Evolutionary conservation across 2,797 vertebrate species (phyloP).

Genomic region (Pangasius djambal): DNA sequence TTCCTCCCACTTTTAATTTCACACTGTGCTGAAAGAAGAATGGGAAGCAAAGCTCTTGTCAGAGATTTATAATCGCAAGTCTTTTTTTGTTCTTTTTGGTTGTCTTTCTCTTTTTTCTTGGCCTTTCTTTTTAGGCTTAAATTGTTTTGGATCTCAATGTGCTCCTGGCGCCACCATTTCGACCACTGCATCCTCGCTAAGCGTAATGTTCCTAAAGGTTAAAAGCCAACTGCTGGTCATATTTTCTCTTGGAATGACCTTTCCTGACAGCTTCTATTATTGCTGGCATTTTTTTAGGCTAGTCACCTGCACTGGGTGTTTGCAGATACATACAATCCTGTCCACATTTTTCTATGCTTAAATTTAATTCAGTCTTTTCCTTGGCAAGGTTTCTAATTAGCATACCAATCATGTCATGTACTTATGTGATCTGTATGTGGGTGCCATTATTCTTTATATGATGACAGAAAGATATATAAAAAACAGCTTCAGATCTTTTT

Average conservation of each 20-base stretch:
- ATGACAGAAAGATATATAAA: not conserved
- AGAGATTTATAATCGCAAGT: not conserved
- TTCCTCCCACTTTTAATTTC: slow-evolving; percentile 64
- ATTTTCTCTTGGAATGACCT: slow-evolving; percentile 28
- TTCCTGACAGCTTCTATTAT: slow-evolving; percentile 24
- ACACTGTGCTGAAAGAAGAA: slow-evolving; percentile 13
- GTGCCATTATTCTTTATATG: not conserved
- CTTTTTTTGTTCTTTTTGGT: not conserved
- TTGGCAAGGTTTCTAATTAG: slow-evolving; percentile 9
- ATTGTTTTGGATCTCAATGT: not conserved
- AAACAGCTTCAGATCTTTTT: not conserved
- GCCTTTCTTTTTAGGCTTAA: not conserved
- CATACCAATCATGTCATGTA: not conserved
- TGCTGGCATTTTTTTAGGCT: not conserved
- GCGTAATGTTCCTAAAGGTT: slow-evolving; percentile 12
- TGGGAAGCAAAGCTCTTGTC: not conserved
- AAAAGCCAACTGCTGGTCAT: slow-evolving; percentile 31
- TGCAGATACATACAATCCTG: not conserved
- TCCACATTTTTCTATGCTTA: not conserved
- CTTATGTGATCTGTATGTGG: not conserved
- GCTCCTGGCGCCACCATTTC: not conserved
- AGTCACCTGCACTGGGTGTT: not conserved
- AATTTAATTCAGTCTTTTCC: not conserved
- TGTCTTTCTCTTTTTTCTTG: not conserved
- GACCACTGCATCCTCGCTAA: not conserved